These are phyloP conservation scores for Himalopsyche kuldschensis DNA, from an alignment of 2,888 invertebrate species.

Conservation along the genomic window DNA sequence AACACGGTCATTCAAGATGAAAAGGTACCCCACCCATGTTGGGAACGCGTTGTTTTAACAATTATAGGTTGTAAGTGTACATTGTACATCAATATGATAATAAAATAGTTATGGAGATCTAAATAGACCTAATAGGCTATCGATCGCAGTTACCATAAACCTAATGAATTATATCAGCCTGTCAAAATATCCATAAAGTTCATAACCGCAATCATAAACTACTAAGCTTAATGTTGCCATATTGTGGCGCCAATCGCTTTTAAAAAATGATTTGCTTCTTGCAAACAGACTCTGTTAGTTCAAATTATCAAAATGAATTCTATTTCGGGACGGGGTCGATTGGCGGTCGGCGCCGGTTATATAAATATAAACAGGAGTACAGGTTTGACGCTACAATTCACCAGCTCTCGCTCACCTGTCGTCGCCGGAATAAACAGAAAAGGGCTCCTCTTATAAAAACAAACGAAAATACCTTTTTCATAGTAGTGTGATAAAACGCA, in stretches of 20 bases:
- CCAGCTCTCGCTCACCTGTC: neutral
- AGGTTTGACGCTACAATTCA: neutral
- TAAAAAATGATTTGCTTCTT: neutral
- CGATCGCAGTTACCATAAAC: neutral
- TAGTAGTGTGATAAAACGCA: too few species aligned
- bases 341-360: neutral
- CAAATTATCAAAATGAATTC: neutral
- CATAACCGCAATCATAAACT: neutral
- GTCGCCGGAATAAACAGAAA: neutral
- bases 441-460: neutral
- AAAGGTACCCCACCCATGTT: too few species aligned
- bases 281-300: neutral
- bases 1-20: too few species aligned
- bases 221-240: neutral
- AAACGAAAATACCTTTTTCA: neutral
- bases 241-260: neutral
- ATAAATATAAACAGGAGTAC: neutral
- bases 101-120: too few species aligned
- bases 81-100: too few species aligned
- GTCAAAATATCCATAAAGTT: neutral
- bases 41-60: too few species aligned
- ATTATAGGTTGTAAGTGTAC: too few species aligned
- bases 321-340: neutral
- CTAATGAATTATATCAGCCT: neutral
- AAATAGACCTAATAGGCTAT: neutral